A percentile compares a stretch with the other conserved stretches of the same genome.
These are phyloP conservation scores for Heteromormyrus szaboi DNA, from an alignment of 2,797 vertebrate genomes.

Conservation along the genomic window DNA sequence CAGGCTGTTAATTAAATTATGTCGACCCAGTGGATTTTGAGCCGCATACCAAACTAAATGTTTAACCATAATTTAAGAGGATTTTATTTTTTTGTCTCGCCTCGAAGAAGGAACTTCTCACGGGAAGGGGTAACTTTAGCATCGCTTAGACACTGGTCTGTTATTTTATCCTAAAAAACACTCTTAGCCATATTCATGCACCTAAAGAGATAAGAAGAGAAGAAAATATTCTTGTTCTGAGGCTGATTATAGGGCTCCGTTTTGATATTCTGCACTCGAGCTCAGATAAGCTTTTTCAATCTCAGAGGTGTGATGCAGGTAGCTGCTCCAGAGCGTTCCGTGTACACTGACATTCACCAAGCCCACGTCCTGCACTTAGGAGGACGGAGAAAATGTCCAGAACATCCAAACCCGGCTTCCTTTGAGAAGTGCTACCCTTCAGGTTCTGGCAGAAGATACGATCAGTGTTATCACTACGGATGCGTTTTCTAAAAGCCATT, in stretches of 20 bases:
- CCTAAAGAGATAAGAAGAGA: neutral
- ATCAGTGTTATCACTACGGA: neutral
- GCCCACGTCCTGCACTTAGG: neutral
- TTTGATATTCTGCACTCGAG: neutral
- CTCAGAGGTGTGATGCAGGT: neutral
- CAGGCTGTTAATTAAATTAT: slow-evolving; percentile 1
- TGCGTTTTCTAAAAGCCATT: neutral
- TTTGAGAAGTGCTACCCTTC: neutral
- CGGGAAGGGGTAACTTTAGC: neutral
- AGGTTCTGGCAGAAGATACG: neutral
- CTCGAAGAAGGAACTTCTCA: neutral
- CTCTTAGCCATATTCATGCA: neutral
- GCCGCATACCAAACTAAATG: neutral
- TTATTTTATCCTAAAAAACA: neutral
- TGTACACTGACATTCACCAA: neutral
- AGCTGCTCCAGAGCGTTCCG: neutral
- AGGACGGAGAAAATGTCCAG: neutral
- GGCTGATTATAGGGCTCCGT: neutral
- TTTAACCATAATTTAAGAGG: neutral
- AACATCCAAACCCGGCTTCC: neutral
- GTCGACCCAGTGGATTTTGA: neutral
- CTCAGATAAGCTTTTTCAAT: neutral
- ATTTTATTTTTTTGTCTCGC: neutral
- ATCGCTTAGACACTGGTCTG: neutral
- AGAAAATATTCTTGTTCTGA: neutral